Conservation (phyloP, 1,140 invertebrate species). For the Cyphomyrmex costatus region DNA sequence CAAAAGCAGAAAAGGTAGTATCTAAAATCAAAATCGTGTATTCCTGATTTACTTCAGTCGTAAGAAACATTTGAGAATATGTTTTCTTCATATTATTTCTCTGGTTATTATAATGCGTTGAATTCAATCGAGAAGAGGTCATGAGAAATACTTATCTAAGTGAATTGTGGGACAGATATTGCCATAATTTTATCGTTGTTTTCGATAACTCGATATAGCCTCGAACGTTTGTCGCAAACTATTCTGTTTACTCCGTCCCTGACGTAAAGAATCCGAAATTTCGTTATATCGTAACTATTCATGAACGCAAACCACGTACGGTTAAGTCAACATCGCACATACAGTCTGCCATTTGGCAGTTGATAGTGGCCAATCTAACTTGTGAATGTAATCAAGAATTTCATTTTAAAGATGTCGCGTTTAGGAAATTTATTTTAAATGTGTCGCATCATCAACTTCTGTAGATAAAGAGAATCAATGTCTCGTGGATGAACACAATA, state of each 20-base stretch:
- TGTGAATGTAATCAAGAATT: not conserved
- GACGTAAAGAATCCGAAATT: conserved; percentile 2
- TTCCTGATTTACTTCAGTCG: not conserved
- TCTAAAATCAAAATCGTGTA: not conserved
- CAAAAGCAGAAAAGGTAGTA: not conserved
- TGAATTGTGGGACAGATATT: conserved; percentile 17
- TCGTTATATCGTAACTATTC: not conserved
- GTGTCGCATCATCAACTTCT: not conserved
- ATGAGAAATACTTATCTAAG: not conserved
- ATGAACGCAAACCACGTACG: conserved; percentile 30
- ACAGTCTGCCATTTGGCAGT: conserved; percentile 28
- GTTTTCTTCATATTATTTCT: conserved; percentile 13
- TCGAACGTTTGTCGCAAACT: not conserved
- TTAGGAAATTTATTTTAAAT: too few species aligned
- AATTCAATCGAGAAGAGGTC: not conserved
- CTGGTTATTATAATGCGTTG: not conserved
- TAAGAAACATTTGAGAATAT: not conserved
- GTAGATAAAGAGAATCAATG: not conserved
- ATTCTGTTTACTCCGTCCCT: conserved; percentile 30
- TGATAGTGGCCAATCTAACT: not conserved
- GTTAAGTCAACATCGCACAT: conserved; percentile 42
- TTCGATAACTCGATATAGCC: not conserved
- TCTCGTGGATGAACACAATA: not conserved
- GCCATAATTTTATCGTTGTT: not conserved
- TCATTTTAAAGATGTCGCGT: not conserved